phyloP scores from a whole-genome alignment of 1,140 invertebrate species.

The Alviniconcha marisindica region DNA sequence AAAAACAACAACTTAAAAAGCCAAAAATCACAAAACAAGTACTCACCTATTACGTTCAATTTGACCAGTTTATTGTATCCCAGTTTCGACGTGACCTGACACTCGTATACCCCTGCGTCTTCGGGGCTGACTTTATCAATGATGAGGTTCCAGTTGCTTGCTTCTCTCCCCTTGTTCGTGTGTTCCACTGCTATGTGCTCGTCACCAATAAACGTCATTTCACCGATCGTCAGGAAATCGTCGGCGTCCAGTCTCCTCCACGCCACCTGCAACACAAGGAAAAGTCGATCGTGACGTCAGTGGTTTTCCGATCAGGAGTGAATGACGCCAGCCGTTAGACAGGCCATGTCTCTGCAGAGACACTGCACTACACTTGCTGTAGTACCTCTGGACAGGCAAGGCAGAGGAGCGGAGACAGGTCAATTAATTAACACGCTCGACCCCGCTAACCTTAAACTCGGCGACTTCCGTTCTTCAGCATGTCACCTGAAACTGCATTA shows the following conservation, averaged over 20 bases:
- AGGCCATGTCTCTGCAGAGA: too few relatives aligned
- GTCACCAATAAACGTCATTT: conserved; percentile 50
- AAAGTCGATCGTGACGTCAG: neutral
- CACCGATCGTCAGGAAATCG: conserved; percentile 54
- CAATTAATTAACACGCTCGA: too few relatives aligned
- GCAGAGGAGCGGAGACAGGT: too few relatives aligned
- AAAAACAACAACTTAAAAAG: too few relatives aligned
- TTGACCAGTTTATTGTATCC: conserved; percentile 37
- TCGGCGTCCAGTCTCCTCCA: conserved; percentile 47
- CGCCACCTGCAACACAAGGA: conserved; percentile 45
- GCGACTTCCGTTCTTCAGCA: too few relatives aligned
- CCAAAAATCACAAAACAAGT: neutral
- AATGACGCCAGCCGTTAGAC: too few relatives aligned
- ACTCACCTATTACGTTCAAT: conserved; percentile 53
- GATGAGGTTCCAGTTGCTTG: conserved; percentile 49
- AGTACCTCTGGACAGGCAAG: too few relatives aligned
- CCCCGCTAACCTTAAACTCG: too few relatives aligned
- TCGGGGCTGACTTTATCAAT: conserved; percentile 42
- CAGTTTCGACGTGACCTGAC: conserved; percentile 48
- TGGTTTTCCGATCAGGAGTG: too few relatives aligned
- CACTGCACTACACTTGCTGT: too few relatives aligned
- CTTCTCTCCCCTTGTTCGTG: conserved; percentile 53
- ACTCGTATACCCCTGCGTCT: conserved; percentile 49
- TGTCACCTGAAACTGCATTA: too few relatives aligned
- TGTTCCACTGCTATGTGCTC: conserved; percentile 47